Evolutionary conservation across 2,113 vertebrate species (phyloP), one percentile per base, ranked within the genome.

Genomic region (Talpa occidentalis): DNA sequence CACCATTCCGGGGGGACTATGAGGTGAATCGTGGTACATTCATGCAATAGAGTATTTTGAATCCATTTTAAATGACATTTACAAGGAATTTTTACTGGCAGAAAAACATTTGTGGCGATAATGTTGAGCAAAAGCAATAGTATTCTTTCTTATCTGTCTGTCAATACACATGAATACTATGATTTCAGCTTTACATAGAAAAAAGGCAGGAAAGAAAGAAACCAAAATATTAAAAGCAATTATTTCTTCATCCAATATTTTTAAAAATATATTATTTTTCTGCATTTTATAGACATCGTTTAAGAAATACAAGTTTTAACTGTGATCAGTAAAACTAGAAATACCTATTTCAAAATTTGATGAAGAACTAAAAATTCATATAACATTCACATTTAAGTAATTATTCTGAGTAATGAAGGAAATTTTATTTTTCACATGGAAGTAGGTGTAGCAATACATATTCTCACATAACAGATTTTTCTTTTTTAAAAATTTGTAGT

Each of bases 11-110:
- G 47, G 37, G 28, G 52, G 3, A 62, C 37, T 44, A 47, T 64
- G 52, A 56, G 52, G 22, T 42, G 73, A 90, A 76, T 60, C 37
- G 10, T 86, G 40, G 60, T 30, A 40, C 47, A 42, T 56, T 81
- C 52, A 72, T 66, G 47, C 37, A n/a, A 42, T 44, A 79, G 42
- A 59, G 14, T 74, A 82, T 49, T 93, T 85, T 85, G 32, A 22
- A 70, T 73, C 15, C 28, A 78, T 80, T 84, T 89, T 73, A 74
- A 60, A 90, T 91, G 49, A 91, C 17, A 91, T 70, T 83, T 83
- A 54, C 15, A 67, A 72, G 21, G 35, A 85, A 69, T 56, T 37
- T 64, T 91, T 89, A 76, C 5, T 42, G 32, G 40, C 52, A 64
- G 89, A 32, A 88, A 92, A 62, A 69, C 74, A 22, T 42, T 80